Base-by-base conservation (phyloP, 2,113 vertebrate genomes). In the Actenoides lindsayi region DNA sequence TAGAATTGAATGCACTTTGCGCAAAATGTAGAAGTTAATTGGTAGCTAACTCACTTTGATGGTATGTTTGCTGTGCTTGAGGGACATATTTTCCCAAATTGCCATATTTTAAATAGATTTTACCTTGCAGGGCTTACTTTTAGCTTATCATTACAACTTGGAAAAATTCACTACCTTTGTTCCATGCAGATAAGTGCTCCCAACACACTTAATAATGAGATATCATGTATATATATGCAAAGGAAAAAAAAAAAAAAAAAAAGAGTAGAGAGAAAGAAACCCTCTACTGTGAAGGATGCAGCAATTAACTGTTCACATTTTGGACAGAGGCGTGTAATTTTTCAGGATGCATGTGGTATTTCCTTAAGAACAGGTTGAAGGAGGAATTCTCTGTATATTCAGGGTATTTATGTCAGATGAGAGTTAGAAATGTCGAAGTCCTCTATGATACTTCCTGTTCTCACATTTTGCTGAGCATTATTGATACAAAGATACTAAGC, bases 31-130 rank as follows among this genome's bases (percentile, higher is more conserved):
- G 80, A 97, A 96, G 93, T 87, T 97, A 98, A 98, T 98, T 97
- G 97, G 96, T 94, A 97, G 94, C 94, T 98, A 98, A 97, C 92
- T 97, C 94, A 96, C 54, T 97, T 91, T 96, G 97, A 97, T 97
- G 90, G 96, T 91, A 94, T 95, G 79, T 96, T 95, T 91, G 91
- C 78, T 96, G 57, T 90, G 68, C 95, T 97, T 97, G 86, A 95
- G 92, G 93, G 96, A 96, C 90, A 41, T 94, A 95, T 94, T 97
- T 97, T 96, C 87, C 75, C 88, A 96, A 97, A 94, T 96, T 97
- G 96, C 94, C 79, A 92, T 77, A 87, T 87, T 98, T 97, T 83
- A 93, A 92, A 95, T 94, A 82, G 93, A 96, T 97, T 97, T 96
- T 97, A 89, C 93, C 80, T 96, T 94, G 82, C 88, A 97, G 86